Percentiles rank a stretch among this genome's conserved stretches.
Conservation (phyloP, 2,113 vertebrate species). For the Phaetusa simplex region DNA sequence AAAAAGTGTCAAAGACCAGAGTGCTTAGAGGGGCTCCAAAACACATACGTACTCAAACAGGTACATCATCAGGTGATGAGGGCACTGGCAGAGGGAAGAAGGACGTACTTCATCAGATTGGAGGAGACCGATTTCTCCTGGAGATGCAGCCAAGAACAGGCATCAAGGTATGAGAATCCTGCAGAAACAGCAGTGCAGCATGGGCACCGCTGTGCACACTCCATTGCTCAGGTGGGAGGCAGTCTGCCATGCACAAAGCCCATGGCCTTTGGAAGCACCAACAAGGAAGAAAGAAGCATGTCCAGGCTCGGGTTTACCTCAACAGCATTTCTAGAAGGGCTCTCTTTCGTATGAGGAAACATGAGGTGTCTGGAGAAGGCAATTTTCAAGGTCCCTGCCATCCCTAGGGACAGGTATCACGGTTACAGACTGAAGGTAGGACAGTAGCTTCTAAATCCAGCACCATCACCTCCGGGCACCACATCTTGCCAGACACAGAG, state of each 20-base stretch:
- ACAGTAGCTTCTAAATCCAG: background rate
- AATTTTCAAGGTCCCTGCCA: background rate
- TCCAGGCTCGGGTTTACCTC: background rate
- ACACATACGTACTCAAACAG: background rate
- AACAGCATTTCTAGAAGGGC: background rate
- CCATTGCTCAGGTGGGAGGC: background rate
- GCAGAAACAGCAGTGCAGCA: background rate
- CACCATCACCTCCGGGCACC: background rate
- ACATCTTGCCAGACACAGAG: background rate
- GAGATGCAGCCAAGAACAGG: background rate
- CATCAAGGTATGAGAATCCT: background rate
- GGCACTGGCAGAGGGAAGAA: background rate
- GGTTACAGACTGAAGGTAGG: background rate
- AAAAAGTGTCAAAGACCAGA: background rate
- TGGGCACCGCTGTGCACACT: rapidly evolving
- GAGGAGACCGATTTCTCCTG: background rate
- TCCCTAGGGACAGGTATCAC: background rate
- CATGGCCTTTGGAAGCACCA: background rate
- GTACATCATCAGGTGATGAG: background rate
- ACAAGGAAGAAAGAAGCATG: background rate
- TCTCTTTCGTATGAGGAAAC: background rate
- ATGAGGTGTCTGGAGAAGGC: background rate
- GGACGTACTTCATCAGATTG: background rate
- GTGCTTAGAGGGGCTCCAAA: background rate
- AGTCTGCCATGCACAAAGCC: background rate